These are phyloP conservation scores for Eupithecia insigniata DNA, from an alignment of 2,888 invertebrate genomes.

Conservation along the genomic window DNA sequence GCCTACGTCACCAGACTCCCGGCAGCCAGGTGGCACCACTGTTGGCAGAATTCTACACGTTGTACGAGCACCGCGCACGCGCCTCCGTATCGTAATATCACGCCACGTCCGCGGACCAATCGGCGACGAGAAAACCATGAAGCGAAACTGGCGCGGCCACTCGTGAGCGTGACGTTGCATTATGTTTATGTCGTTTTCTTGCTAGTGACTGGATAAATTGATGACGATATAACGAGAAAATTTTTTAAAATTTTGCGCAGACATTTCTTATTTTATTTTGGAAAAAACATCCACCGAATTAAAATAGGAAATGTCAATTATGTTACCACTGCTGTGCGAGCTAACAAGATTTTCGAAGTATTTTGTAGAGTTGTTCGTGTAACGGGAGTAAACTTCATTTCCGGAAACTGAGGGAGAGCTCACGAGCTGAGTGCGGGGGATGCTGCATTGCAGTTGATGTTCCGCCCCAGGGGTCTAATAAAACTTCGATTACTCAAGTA, in stretches of 20 bases:
- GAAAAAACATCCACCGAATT: background rate
- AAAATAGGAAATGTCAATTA: slow-evolving; percentile 24
- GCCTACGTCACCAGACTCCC: slow-evolving; percentile 56
- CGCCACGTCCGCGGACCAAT: slow-evolving; percentile 75
- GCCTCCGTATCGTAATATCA: slow-evolving; percentile 63
- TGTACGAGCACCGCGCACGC: slow-evolving; percentile 46
- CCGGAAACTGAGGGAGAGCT: slow-evolving; percentile 31
- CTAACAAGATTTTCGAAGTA: slow-evolving; percentile 36
- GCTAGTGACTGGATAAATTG: slow-evolving; percentile 44
- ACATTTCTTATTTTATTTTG: background rate
- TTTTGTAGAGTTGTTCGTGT: slow-evolving; percentile 12
- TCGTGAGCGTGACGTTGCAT: slow-evolving; percentile 38
- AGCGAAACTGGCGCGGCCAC: slow-evolving; percentile 54
- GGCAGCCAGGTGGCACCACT: slow-evolving; percentile 67
- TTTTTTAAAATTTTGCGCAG: background rate
- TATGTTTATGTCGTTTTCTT: slow-evolving; percentile 44
- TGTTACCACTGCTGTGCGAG: slow-evolving; percentile 36
- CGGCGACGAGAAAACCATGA: slow-evolving; percentile 58
- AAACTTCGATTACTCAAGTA: slow-evolving; percentile 21
- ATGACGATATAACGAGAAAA: slow-evolving; percentile 52
- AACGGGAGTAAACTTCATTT: slow-evolving; percentile 35
- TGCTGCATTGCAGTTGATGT: slow-evolving; percentile 28
- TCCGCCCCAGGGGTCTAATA: slow-evolving; percentile 24
- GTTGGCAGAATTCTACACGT: slow-evolving; percentile 43
- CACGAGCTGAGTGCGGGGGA: background rate